phyloP scores from a whole-genome alignment of 2,797 vertebrate genomes.

The Chanos chanos region DNA sequence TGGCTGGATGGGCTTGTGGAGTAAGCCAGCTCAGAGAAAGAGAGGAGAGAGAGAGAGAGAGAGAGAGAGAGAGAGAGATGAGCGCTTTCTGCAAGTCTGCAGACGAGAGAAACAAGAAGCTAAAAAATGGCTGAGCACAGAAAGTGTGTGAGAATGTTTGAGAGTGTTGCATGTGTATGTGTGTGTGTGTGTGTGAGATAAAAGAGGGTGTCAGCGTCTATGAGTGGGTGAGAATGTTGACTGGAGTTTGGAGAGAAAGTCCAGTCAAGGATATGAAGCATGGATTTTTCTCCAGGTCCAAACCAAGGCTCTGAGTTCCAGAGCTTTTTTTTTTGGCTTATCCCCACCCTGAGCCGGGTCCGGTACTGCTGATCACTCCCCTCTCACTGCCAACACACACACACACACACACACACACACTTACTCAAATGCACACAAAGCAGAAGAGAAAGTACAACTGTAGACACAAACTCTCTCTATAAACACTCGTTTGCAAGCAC shows the following conservation, averaged over 20 bases:
- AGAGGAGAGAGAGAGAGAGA: slow-evolving; percentile 43
- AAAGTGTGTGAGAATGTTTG: slow-evolving; percentile 51
- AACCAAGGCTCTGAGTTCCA: too few relatives aligned
- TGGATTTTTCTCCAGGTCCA: too few relatives aligned
- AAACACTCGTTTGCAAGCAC: too few relatives aligned
- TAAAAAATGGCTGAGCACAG: slow-evolving; percentile 64
- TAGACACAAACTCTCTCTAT: too few relatives aligned
- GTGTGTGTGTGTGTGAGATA: slow-evolving; percentile 47
- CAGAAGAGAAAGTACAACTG: slow-evolving; percentile 7
- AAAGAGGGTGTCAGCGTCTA: slow-evolving; percentile 49
- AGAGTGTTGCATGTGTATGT: slow-evolving; percentile 55
- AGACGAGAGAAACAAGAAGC: slow-evolving; percentile 57
- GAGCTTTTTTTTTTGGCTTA: too few relatives aligned
- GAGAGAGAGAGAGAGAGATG: slow-evolving; percentile 21
- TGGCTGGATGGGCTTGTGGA: slow-evolving; percentile 66
- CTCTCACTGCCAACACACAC: neutral
- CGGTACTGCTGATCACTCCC: slow-evolving; percentile 32
- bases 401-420: slow-evolving; percentile 24
- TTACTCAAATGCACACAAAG: slow-evolving; percentile 24
- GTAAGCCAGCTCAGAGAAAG: slow-evolving; percentile 61
- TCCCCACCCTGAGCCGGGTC: slow-evolving; percentile 31
- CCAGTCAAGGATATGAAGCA: too few relatives aligned
- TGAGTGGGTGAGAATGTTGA: too few relatives aligned
- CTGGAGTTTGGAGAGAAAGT: too few relatives aligned
- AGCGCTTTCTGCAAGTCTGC: slow-evolving; percentile 51